A percentile compares a stretch with the other conserved stretches of the same genome.
phyloP scores from a whole-genome alignment of 2,888 invertebrate species.

The Galerucella calmariensis region DNA sequence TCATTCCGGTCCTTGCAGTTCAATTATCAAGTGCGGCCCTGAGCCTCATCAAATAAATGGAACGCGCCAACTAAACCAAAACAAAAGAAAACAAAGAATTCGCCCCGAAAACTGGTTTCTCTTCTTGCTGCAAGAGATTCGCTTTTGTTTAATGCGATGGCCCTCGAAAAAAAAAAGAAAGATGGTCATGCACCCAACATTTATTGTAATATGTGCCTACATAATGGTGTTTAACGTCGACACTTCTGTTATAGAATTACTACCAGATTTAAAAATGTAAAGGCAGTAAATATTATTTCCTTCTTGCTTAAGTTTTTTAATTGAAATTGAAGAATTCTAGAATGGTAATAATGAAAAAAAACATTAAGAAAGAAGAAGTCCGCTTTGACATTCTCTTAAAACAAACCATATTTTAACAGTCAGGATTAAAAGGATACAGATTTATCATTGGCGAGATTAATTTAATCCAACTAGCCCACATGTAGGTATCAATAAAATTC shows the following conservation, averaged over 20 bases:
- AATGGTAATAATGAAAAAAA: too few species aligned
- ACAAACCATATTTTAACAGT: too few species aligned
- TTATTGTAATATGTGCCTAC: conserved; percentile 4
- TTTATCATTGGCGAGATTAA: too few species aligned
- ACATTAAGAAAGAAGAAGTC: too few species aligned
- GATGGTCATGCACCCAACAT: conserved; percentile 9
- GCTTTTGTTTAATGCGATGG: conserved; percentile 31
- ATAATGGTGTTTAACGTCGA: conserved; percentile 7
- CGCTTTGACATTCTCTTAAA: too few species aligned
- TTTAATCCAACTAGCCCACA: too few species aligned
- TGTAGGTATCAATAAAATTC: too few species aligned
- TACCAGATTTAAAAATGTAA: neutral
- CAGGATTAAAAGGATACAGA: too few species aligned
- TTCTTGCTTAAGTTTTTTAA: neutral
- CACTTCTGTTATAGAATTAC: conserved; percentile 6
- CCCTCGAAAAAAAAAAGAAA: conserved; percentile 15
- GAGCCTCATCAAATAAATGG: conserved; percentile 26
- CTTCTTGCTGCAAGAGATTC: conserved; percentile 23
- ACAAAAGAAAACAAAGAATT: conserved; percentile 28
- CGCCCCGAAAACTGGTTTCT: conserved; percentile 33
- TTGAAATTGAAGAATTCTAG: too few species aligned
- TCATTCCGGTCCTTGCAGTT: neutral
- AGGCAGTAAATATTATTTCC: neutral
- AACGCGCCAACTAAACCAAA: conserved; percentile 33
- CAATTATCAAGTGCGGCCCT: conserved; percentile 2